phyloP scores from a whole-genome alignment of 2,113 vertebrate species.

The Ameiurus melas region DNA sequence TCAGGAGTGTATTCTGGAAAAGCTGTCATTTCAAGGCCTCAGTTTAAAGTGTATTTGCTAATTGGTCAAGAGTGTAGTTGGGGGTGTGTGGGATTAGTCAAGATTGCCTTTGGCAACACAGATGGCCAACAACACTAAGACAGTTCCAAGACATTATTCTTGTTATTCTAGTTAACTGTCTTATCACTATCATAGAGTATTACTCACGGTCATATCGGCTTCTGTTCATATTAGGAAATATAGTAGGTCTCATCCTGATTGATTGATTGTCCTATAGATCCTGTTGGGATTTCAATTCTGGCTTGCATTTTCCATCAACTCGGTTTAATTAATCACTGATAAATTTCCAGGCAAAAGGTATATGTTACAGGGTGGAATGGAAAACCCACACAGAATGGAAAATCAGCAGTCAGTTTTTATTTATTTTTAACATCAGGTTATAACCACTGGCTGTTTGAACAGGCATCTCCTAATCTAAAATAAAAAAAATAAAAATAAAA shows the following conservation, averaged over 20 bases:
- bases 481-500: not conserved
- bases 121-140: not conserved
- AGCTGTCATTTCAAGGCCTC: not conserved
- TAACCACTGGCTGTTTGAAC: slow-evolving; percentile 7
- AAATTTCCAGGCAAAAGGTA: not conserved
- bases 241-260: not conserved
- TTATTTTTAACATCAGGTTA: not conserved
- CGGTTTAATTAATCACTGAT: not conserved
- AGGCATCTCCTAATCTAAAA: slow-evolving; percentile 7
- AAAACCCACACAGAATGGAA: not conserved
- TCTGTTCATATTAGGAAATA: not conserved
- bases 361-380: not conserved
- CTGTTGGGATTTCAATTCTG: not conserved
- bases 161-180: not conserved
- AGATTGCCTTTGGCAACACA: not conserved
- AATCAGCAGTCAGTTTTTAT: not conserved
- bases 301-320: not conserved
- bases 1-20: not conserved
- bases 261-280: not conserved
- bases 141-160: not conserved
- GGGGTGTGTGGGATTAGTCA: not conserved
- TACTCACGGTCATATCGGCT: not conserved
- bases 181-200: not conserved
- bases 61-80: not conserved
- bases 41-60: not conserved